These are phyloP conservation scores for Rotaria socialis DNA, from an alignment of 2,888 invertebrate genomes.

Conservation along the genomic window DNA sequence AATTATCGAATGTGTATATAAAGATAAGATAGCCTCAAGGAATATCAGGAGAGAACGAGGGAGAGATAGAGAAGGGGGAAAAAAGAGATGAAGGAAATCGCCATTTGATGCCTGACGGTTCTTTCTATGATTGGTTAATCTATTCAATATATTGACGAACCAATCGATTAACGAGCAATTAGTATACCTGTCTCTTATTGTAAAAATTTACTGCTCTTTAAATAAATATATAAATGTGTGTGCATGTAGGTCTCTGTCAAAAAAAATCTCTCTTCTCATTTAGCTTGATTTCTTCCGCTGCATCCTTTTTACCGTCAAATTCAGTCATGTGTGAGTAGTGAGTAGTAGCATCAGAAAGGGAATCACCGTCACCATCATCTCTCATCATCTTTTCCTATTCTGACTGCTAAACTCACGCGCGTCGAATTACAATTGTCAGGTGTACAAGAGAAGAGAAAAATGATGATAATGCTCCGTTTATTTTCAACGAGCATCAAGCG, in stretches of 20 bases:
- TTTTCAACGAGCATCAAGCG: slow-evolving; percentile 29
- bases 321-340: slow-evolving; percentile 27
- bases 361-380: slow-evolving; percentile 29
- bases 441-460: slow-evolving; percentile 20
- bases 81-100: neutral
- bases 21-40: slow-evolving; percentile 28
- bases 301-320: slow-evolving; percentile 21
- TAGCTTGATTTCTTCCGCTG: slow-evolving; percentile 26
- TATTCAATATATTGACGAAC: slow-evolving; percentile 4
- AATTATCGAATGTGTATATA: slow-evolving; percentile 14
- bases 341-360: neutral
- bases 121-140: slow-evolving; percentile 14
- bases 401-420: slow-evolving; percentile 17
- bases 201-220: neutral
- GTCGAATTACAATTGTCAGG: slow-evolving; percentile 29
- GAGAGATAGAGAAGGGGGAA: neutral
- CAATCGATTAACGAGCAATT: neutral
- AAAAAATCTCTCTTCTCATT: slow-evolving; percentile 20
- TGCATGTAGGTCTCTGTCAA: neutral
- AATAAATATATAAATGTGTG: neutral
- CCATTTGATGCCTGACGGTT: neutral
- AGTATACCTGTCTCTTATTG: neutral
- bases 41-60: neutral
- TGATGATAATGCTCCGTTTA: slow-evolving; percentile 32
- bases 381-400: slow-evolving; percentile 18